These are phyloP conservation scores for Spheniscus mendiculus DNA, from an alignment of 2,113 vertebrate species.

Conservation along the genomic window DNA sequence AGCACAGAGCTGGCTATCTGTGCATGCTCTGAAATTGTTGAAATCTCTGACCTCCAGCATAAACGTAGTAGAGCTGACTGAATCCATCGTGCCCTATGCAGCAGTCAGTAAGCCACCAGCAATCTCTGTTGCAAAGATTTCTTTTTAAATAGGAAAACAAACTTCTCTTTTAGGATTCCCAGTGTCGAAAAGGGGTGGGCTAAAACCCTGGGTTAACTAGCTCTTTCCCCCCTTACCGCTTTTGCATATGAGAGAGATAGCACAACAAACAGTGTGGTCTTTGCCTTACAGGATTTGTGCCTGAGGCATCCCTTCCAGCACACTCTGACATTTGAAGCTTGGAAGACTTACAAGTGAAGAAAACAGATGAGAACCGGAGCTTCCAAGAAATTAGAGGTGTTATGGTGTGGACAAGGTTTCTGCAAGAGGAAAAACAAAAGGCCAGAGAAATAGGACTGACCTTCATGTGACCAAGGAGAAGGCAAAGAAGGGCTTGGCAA, in stretches of 20 bases:
- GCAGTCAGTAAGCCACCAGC: background rate
- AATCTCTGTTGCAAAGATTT: background rate
- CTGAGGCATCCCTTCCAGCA: background rate
- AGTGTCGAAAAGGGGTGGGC: background rate
- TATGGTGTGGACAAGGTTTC: background rate
- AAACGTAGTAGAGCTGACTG: background rate
- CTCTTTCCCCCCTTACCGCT: background rate
- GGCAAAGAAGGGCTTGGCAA: background rate
- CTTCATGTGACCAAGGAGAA: background rate
- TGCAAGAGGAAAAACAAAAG: background rate
- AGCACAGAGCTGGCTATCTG: background rate
- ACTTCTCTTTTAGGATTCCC: background rate
- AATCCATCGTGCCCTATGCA: background rate
- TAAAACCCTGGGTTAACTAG: background rate
- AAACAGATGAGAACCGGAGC: background rate
- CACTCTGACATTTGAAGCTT: background rate
- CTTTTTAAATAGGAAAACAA: background rate
- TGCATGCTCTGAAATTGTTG: background rate
- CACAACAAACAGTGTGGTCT: background rate
- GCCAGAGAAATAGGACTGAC: background rate
- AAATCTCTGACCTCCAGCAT: background rate
- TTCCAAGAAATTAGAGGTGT: background rate
- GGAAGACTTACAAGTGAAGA: background rate
- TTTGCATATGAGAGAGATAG: background rate
- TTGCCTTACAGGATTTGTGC: slow-evolving; percentile 42